phyloP scores from a whole-genome alignment of 2,797 vertebrate species.

The Phaenicophaeus curvirostris region DNA sequence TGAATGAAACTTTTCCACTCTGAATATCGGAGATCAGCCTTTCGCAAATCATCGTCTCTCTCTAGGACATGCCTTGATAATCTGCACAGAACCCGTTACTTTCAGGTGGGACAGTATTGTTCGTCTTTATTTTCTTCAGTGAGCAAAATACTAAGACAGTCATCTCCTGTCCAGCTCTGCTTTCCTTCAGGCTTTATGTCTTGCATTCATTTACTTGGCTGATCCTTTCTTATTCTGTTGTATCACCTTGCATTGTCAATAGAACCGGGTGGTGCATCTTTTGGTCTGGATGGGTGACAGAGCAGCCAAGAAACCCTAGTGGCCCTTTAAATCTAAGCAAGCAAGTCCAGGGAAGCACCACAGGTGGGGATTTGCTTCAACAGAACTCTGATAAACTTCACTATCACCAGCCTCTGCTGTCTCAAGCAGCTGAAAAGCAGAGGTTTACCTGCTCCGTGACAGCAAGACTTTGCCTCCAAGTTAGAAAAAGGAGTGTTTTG shows the following conservation, averaged over 20 bases:
- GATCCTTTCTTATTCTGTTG: background rate
- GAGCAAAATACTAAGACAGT: background rate
- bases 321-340: background rate
- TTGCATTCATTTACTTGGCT: background rate
- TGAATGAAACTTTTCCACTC: background rate
- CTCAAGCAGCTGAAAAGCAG: background rate
- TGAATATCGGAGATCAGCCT: background rate
- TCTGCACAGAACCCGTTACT: background rate
- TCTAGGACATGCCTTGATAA: background rate
- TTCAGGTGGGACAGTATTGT: rapidly evolving
- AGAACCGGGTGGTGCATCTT: background rate
- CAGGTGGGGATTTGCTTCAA: background rate
- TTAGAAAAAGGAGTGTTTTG: background rate
- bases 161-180: background rate
- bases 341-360: background rate
- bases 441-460: background rate
- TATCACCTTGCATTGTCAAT: background rate
- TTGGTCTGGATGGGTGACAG: background rate
- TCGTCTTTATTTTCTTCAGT: background rate
- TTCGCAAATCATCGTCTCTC: background rate
- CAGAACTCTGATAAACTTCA: background rate
- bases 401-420: background rate
- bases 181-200: background rate
- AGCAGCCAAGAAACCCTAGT: background rate
- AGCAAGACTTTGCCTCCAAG: background rate